Conservation (phyloP, 2,888 invertebrate species). For the Rhogogaster chlorosoma region DNA sequence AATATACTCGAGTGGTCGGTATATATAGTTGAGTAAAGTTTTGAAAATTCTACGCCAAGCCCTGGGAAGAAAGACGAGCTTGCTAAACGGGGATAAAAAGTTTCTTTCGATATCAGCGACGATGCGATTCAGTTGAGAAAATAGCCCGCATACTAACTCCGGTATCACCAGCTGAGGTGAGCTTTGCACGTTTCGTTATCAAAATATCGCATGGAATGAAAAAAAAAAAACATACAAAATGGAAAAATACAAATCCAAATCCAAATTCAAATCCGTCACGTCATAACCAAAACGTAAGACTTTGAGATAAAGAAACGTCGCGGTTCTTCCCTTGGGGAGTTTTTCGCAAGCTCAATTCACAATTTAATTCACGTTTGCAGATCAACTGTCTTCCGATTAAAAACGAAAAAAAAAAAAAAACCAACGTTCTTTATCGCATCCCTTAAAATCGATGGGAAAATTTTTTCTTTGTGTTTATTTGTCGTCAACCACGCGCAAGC, state of each 20-base stretch:
- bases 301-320: background rate
- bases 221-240: background rate
- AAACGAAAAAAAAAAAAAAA: background rate
- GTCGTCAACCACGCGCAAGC: slow-evolving; percentile 4
- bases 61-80: background rate
- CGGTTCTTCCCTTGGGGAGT: background rate
- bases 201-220: background rate
- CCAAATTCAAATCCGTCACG: background rate
- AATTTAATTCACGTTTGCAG: no score
- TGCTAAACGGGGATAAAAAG: background rate
- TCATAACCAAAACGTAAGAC: background rate
- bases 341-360: no score
- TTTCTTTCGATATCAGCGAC: slow-evolving; percentile 1
- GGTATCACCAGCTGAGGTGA: slow-evolving; percentile 19
- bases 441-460: background rate
- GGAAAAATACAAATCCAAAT: no score
- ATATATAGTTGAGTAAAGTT: slow-evolving; percentile 22
- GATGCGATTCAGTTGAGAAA: slow-evolving; percentile 8
- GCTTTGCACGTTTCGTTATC: slow-evolving; percentile 17
- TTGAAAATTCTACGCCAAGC: background rate
- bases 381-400: no score
- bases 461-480: background rate
- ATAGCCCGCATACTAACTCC: background rate
- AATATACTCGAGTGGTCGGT: slow-evolving; percentile 15
- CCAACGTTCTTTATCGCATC: background rate